Percentiles rank a stretch among this genome's conserved stretches.
phyloP scores from a whole-genome alignment of 1,140 invertebrate species.

The Cydia amplana region DNA sequence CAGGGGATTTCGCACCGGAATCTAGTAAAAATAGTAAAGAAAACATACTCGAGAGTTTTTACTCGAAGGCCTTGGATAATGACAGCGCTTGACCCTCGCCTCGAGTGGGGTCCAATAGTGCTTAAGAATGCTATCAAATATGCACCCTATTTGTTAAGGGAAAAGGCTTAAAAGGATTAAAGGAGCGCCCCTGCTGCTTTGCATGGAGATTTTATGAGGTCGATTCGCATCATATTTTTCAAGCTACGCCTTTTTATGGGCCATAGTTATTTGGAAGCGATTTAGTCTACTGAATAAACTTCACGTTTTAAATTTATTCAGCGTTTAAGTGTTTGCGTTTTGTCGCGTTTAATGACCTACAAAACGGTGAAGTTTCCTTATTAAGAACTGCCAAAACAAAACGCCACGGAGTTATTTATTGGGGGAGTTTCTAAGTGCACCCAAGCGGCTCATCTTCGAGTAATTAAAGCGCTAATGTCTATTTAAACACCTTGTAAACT shows the following conservation, averaged over 20 bases:
- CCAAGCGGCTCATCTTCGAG: constrained; percentile 21
- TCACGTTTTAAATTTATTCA: constrained; percentile 4
- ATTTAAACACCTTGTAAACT: constrained; percentile 31
- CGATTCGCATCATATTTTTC: constrained; percentile 31
- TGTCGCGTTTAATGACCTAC: constrained; percentile 19
- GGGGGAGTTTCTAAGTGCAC: constrained; percentile 12
- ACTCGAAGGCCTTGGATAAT: constrained; percentile 44
- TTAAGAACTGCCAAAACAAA: constrained; percentile 32
- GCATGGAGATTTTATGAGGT: constrained; percentile 26
- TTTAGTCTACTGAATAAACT: constrained; percentile 8
- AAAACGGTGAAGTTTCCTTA: constrained; percentile 29
- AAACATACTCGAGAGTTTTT: constrained; percentile 41
- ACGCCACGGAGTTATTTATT: constrained; percentile 19
- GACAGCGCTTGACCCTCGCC: constrained; percentile 39
- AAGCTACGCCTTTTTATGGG: constrained; percentile 24
- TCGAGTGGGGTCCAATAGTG: constrained; percentile 38
- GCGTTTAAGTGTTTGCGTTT: constrained; percentile 16
- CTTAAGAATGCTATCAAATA: constrained; percentile 25
- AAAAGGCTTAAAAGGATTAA: constrained; percentile 29
- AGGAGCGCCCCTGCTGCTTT: not conserved
- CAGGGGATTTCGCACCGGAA: constrained; percentile 38
- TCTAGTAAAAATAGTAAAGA: constrained; percentile 44
- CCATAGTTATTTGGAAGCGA: constrained; percentile 27
- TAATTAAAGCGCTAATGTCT: constrained; percentile 31
- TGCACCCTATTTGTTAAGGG: constrained; percentile 30